Evolutionary conservation across 1,140 invertebrate genomes (phyloP).

Genomic region (Drosophila subobscura): DNA sequence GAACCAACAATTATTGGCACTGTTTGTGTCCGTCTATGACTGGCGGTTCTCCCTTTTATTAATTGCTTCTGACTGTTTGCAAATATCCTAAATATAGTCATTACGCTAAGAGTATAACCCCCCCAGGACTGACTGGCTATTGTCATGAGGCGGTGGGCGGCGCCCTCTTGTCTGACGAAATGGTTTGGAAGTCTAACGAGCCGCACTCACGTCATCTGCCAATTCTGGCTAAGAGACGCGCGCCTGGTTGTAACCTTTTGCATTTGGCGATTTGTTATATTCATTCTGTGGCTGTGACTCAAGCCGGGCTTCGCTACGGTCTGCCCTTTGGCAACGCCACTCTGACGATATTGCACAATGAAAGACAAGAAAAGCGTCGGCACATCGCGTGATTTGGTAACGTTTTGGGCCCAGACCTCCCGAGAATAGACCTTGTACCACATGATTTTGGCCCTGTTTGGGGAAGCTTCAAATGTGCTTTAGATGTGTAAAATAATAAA

Average conservation of each 20-base stretch:
- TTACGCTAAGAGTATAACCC: too few species aligned
- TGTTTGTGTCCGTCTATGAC: too few species aligned
- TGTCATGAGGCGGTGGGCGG: constrained; percentile 20
- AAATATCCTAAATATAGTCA: constrained; percentile 1
- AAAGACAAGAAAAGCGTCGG: constrained; percentile 14
- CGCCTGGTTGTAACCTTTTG: constrained; percentile 51
- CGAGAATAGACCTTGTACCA: constrained; percentile 22
- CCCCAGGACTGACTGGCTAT: constrained; percentile 7
- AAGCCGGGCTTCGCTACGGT: constrained; percentile 19
- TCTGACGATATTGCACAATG: constrained; percentile 50
- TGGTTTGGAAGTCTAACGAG: constrained; percentile 27
- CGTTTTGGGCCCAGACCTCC: constrained; percentile 32
- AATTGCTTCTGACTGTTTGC: not conserved
- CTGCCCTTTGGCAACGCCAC: constrained; percentile 40
- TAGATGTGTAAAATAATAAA: constrained; percentile 24
- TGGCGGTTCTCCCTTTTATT: not conserved
- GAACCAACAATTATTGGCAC: too few species aligned
- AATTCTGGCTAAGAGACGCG: constrained; percentile 10
- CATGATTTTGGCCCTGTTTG: constrained; percentile 68
- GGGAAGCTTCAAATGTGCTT: constrained; percentile 33
- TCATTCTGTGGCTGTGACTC: constrained; percentile 54
- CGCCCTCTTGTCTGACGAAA: constrained; percentile 56
- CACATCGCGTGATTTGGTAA: constrained; percentile 64
- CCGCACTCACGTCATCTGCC: constrained; percentile 46
- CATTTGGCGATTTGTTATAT: constrained; percentile 51